Base-by-base conservation (phyloP, 2,113 vertebrate species). In the Eretmochelys imbricata region DNA sequence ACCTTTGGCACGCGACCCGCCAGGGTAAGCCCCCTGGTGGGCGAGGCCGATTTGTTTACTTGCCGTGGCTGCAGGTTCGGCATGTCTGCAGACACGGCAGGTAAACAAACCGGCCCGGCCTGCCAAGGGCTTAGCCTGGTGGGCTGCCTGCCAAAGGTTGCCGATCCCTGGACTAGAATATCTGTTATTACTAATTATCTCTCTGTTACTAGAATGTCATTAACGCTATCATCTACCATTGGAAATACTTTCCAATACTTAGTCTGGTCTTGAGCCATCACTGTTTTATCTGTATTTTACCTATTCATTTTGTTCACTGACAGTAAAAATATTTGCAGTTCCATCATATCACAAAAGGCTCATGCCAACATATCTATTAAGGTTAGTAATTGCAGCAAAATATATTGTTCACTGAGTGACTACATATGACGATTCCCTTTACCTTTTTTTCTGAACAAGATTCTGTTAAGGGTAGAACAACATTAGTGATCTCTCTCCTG, bases 341-440 rank as follows among this genome's bases (percentile, higher is more conserved):
- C 48, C 20, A 27, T 8, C 3, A 22, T 80, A 51, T 48, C 31
- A 55, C 24, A 16, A 3, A 92, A 94, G 55, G 89, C 10, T 22
- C 16, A 54, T 12, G 35, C 4, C 55, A 80, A 5, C 91, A 27
- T 50, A 50, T 6, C 0, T 38, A 84, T 51, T 55, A 7, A 91
- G 89, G 55, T 16, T 48, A 84, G 83, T 76, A 86, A 51, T 10
- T 29, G 11, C 22, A 31, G 17, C 20, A 20, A 76, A 42, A 85
- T 78, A 55, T 0, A 3, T 35, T 1, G 50, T 46, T 82, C 72
- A 78, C 80, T 78, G 38, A 80, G 5, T 59, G 48, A 57, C 0
- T 31, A 42, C 3, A 22, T n/a, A 38, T 72, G n/a, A 72, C 65
- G 19, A 38, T 35, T 38, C 19, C 19, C 5, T 3, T 3, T 2